A percentile compares a stretch with the other conserved stretches of the same genome.
Conservation (phyloP, 2,888 invertebrate genomes). For the Piscicola geometra region DNA sequence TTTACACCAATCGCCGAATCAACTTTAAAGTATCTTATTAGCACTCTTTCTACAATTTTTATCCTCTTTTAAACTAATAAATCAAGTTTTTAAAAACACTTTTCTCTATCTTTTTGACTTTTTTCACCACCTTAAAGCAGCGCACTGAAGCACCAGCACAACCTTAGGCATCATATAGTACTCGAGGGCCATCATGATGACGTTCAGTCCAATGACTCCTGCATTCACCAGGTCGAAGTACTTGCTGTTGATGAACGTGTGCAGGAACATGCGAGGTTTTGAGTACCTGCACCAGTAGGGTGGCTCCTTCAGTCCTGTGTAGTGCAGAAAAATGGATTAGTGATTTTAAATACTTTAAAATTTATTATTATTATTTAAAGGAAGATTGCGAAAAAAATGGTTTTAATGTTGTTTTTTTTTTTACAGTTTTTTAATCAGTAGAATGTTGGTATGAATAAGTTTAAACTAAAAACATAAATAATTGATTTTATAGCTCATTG, state of each 20-base stretch:
- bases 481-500: too few species aligned
- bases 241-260: constrained; percentile 94
- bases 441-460: too few species aligned
- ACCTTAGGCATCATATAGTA: constrained; percentile 95
- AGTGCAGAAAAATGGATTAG: not conserved
- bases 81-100: too few species aligned
- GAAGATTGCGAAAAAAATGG: not conserved
- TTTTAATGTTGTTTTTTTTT: not conserved
- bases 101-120: too few species aligned
- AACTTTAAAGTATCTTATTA: too few species aligned
- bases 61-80: too few species aligned
- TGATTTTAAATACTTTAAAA: not conserved
- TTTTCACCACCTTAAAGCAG: too few species aligned
- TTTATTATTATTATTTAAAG: not conserved
- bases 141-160: too few species aligned
- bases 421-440: not conserved
- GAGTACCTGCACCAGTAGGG: constrained; percentile 94
- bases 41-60: too few species aligned
- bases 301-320: constrained; percentile 82
- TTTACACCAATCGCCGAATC: too few species aligned
- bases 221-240: constrained; percentile 99
- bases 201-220: constrained; percentile 96
- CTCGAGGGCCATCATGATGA: constrained; percentile 99
- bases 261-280: constrained; percentile 80
- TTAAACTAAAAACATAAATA: too few species aligned